Evolutionary conservation across 2,888 invertebrate species (phyloP), one percentile per base, ranked within the genome.

Genomic region (Philereme transversata): DNA sequence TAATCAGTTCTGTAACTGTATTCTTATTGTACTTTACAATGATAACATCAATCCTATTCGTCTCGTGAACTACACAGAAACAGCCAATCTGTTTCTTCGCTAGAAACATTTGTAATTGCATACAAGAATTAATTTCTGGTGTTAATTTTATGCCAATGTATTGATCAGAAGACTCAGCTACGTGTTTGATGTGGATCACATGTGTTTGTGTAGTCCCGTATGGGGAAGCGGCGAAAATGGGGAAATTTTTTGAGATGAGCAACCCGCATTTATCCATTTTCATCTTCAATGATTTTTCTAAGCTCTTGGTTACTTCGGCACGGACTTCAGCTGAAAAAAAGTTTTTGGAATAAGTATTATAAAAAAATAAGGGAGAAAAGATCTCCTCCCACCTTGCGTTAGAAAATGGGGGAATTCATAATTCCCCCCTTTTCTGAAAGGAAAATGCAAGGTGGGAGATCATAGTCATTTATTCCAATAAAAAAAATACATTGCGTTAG

Each of bases 91-190:
- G 4, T 35, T 36, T 51, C 8, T 51, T 44, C 3, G 51, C 10
- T 51, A 51, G 10, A 44, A 9, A 44, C 51, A 51, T 51, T 10
- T 51, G 51, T 4, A 51, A 11, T 10, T 51, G 51, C 44, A 51
- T 44, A 11, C 43, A 11, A 3, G 51, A 44, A 3, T 7, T 44
- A 8, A 44, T 10, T 6, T 44, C 44, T 6, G 34, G 8, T 0
- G 43, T 34, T 8, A 51, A 10, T 0, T 10, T 51, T 5, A 35
- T 10, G 2, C 5, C 51, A 35, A 2, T 22, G 40, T 2, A 7
- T 9, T 40, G 4, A 6, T n/a, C 50, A 22, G 40, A 9, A n/a
- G 33, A 9, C 9, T 33, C 40, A 0, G 5, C 5, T 41, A 33
- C 5, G 5, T 43, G 10, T n/a, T 44, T 44, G 4, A 51, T 35